Evolutionary conservation across 2,888 invertebrate genomes (phyloP).

Genomic region (Callimorpha dominula): DNA sequence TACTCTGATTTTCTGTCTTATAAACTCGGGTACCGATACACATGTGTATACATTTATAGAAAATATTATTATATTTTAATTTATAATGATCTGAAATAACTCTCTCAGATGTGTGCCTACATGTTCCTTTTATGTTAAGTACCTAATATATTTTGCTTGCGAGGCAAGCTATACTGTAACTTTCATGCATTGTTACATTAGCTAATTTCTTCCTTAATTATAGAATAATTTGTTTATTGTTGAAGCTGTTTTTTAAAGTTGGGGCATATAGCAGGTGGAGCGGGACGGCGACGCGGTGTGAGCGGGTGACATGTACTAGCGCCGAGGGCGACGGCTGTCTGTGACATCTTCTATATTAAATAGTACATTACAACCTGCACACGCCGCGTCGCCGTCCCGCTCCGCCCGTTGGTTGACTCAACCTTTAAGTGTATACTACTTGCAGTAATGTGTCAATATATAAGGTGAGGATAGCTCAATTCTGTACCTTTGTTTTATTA

Average conservation of each 20-base stretch:
- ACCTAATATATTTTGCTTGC: neutral
- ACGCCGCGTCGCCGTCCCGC: no score
- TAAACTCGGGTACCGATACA: neutral
- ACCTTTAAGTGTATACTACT: neutral
- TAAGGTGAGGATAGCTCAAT: constrained; percentile 49
- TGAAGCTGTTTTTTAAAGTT: neutral
- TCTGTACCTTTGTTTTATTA: constrained; percentile 55
- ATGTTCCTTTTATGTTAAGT: constrained; percentile 7
- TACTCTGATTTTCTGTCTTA: constrained; percentile 39
- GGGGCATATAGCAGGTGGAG: no score
- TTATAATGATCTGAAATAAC: constrained; percentile 31
- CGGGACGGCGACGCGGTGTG: no score
- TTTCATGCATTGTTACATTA: constrained; percentile 2
- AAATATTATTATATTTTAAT: constrained; percentile 24
- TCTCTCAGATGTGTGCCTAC: constrained; percentile 3
- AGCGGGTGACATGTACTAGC: no score
- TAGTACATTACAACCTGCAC: no score
- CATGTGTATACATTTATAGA: constrained; percentile 13
- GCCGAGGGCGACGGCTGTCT: no score
- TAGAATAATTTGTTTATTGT: neutral
- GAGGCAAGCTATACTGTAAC: neutral
- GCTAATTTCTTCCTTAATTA: constrained; percentile 1
- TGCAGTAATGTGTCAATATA: constrained; percentile 13
- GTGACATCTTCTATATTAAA: no score
- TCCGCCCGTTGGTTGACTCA: no score